Evolutionary conservation across 2,888 invertebrate species (phyloP), one percentile per base, ranked within the genome.

Genomic region (Nebria salina): DNA sequence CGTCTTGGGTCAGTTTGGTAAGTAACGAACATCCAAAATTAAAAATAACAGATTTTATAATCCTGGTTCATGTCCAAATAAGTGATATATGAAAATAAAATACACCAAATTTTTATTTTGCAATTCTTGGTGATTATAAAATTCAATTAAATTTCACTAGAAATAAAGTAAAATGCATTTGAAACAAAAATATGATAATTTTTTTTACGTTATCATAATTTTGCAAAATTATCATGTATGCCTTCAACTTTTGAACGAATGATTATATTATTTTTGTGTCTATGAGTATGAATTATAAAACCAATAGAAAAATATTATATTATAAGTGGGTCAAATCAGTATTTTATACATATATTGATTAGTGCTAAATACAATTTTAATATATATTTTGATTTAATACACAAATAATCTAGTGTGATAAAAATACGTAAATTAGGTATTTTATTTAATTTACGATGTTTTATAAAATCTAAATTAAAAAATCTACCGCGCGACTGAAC

Each of bases 1-100:
- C 96, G 3, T 93, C 94, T 77, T 93, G 94, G 91, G 93, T 93
- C 5, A 97, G 96, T 73, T 87, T 96, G 90, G 96, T 97, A 89
- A 94, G 54, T 11, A 6, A 54, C 1, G 8, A 11, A 7, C 8
- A 54, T 2, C 8, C 2, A 54, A 54, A 54, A 54, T 54, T 11
- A 6, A 13, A 54, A 54, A 54, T 7, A 54, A 54, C 4, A 54
- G 3, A 54, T 6, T 54, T 54, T 54, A 54, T 11, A 54, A 54
- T 54, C 54, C 4, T 54, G 1, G 54, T 54, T 54, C 54, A 54
- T 54, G 0, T 13, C 2, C 4, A 11, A 11, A 54, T 7, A 54
- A 54, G 4, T 54, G 13, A 54, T 54, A 54, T 54, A 4, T 54
- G 3, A 54, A 54, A 43, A 43, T 43, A 43, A 43, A 43, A 43